phyloP scores from a whole-genome alignment of 2,113 vertebrate genomes.

The Anser brachyrhynchus region DNA sequence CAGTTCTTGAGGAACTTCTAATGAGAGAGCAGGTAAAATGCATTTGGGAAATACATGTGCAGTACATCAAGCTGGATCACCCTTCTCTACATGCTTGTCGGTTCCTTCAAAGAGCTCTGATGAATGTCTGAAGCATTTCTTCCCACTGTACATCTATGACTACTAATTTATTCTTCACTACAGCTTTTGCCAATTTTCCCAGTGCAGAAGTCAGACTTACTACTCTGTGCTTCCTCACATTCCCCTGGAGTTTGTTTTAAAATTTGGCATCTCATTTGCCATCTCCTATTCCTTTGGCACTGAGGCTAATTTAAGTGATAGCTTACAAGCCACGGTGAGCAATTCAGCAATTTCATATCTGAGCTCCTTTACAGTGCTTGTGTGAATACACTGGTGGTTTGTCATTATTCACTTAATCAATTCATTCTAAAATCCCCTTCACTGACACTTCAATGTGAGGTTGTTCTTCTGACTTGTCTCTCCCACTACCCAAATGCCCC shows the following conservation, averaged over 20 bases:
- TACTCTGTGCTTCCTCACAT: background rate
- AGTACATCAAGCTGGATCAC: background rate
- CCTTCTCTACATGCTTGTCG: background rate
- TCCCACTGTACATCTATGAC: background rate
- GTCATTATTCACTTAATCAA: background rate
- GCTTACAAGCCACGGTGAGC: background rate
- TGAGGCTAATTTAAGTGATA: background rate
- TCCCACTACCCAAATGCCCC: background rate
- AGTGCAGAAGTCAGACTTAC: background rate
- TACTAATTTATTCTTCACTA: background rate
- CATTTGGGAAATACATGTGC: background rate
- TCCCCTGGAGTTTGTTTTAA: background rate
- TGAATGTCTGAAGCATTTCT: background rate
- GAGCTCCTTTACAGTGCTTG: background rate
- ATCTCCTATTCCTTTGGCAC: background rate
- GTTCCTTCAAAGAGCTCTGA: background rate
- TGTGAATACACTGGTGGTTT: background rate
- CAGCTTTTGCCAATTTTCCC: background rate
- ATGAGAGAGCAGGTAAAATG: background rate
- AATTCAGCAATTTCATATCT: background rate
- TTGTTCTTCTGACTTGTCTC: background rate
- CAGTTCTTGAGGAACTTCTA: background rate
- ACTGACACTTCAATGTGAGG: background rate
- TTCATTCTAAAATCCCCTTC: background rate
- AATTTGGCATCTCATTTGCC: background rate